Evolutionary conservation across 2,888 invertebrate genomes (phyloP), one percentile per base, ranked within the genome.

Genomic region (Myathropa florea): DNA sequence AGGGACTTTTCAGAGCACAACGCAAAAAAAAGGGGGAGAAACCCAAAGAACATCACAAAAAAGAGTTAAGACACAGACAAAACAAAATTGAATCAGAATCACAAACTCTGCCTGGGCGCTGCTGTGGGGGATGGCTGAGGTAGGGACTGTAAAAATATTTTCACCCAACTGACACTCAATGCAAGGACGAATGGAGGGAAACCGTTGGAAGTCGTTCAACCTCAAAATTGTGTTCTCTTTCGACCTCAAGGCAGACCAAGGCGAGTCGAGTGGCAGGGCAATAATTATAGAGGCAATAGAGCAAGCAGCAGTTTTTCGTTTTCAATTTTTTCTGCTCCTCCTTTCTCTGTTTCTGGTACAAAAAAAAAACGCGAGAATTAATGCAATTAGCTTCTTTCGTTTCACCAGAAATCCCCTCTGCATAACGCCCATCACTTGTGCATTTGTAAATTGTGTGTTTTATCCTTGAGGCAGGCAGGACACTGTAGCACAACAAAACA

Each of bases 341-440:
- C n/a, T n/a, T n/a, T n/a, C n/a, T n/a, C n/a, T n/a, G n/a, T n/a
- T n/a, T n/a, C n/a, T n/a, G n/a, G n/a, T n/a, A n/a, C n/a, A n/a
- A n/a, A n/a, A n/a, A n/a, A n/a, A 82, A 73, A 85, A 82, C 85
- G 82, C 85, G 85, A 82, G 73, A 85, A 85, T 82, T 85, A 85
- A 85, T 85, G 82, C 85, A 85, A 85, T 85, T 85, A 85, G 77
- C 82, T 85, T 82, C 82, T 70, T 81, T 77, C 68, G 67, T 78
- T 82, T 46, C 46, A 18, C 18, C 65, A 23, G 55, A 10, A 4
- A 2, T 23, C 4, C 2, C n/a, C 26, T 24, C 24, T 3, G 12
- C 6, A 21, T 7, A n/a, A 23, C 55, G 12, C 26, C 21, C 24
- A 59, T 36, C 67, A 46, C 28, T 59, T 61, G 68, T 77, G 72